Evolutionary conservation across 1,140 invertebrate species (phyloP), one percentile per base, ranked within the genome.

Genomic region (Zaprionus nigranus): DNA sequence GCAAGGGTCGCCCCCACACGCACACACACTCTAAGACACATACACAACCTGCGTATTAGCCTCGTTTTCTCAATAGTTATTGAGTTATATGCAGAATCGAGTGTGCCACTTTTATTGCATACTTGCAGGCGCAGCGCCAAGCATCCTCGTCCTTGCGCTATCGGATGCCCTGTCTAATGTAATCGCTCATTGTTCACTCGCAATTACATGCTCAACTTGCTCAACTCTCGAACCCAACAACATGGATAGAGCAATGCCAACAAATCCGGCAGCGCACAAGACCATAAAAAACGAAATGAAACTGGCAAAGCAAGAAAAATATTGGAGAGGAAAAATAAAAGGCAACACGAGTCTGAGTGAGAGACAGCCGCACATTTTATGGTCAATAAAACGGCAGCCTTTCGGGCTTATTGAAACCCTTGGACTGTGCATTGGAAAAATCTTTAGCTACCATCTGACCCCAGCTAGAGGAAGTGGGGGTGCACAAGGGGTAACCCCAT

Each of bases 301-400:
- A 79, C 68, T 73, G 54, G 69, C 72, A 69, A 51, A 17, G 68
- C n/a, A n/a, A n/a, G 62, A 26, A 20, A 61, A 61, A 38, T 63
- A 67, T 61, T 36, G 67, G 43, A 24, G 34, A 30, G 62, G 20
- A n/a, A n/a, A n/a, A n/a, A 12, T 53, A 15, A 68, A 7, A 40
- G 66, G 71, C 54, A 40, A 43, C 40, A 24, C 56, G 26, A 34
- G 49, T n/a, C 54, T 20, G 40, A 24, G 38, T 54, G 22, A 38
- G 64, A 65, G 54, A 51, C 38, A 57, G 30, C 38, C 68, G 40
- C 46, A 71, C 68, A 63, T 77, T 87, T 87, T 87, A 87, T 88
- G 84, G 84, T 81, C 84, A 83, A 87, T 87, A 82, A 87, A 82
- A 62, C 54, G 80, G 56, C 67, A 72, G 68, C 78, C 84, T 70